Percentiles rank a stretch among this genome's conserved stretches.
phyloP scores from a whole-genome alignment of 2,888 invertebrate genomes.

The Drosophila cognata region DNA sequence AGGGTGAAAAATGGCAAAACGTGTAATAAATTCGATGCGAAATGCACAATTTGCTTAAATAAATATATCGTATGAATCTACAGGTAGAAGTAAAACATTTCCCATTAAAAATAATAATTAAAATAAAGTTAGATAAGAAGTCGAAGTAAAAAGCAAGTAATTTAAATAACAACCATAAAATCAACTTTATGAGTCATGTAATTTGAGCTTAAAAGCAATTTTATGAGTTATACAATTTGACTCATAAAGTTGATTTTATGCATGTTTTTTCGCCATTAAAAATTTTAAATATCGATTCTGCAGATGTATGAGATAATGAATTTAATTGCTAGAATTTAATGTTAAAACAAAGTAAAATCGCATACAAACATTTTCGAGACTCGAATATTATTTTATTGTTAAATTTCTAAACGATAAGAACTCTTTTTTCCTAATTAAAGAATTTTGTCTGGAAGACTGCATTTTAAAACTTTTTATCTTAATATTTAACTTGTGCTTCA shows the following conservation, averaged over 20 bases:
- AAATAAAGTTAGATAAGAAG: not conserved
- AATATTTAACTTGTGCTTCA: not conserved
- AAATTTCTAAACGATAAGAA: not conserved
- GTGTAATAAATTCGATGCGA: conserved; percentile 32
- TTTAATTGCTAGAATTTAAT: not conserved
- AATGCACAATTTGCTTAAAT: conserved; percentile 51
- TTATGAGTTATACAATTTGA: not conserved
- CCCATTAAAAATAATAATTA: conserved; percentile 3
- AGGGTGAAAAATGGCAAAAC: conserved; percentile 3
- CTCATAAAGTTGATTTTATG: not conserved
- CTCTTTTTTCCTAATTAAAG: no score
- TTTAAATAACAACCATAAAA: not conserved
- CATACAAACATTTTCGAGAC: not conserved
- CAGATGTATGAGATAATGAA: not conserved
- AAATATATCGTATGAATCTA: conserved; percentile 17
- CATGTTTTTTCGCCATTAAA: not conserved
- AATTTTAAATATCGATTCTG: not conserved
- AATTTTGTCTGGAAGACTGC: not conserved
- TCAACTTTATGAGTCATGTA: not conserved
- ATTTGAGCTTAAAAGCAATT: no score
- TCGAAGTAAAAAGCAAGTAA: not conserved
- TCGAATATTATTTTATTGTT: not conserved
- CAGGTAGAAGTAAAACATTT: not conserved
- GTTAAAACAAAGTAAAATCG: not conserved
- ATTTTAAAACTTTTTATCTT: not conserved